These are phyloP conservation scores for Hippotragus niger DNA, from an alignment of 2,113 vertebrate species.

Conservation along the genomic window DNA sequence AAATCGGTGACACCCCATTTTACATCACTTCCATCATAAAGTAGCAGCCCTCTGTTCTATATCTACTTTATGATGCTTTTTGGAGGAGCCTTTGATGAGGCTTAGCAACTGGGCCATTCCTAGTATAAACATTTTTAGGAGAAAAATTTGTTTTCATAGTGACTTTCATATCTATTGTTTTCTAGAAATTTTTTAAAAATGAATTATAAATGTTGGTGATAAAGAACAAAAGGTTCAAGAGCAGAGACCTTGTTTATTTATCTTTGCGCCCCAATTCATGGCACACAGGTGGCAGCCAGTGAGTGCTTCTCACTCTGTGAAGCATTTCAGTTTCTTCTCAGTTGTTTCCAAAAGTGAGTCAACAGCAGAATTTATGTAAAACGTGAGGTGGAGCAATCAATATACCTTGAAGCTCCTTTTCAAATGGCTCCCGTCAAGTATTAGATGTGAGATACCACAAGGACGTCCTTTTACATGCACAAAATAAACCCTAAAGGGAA, in stretches of 20 bases:
- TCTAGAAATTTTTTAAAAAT: neutral
- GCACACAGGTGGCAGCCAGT: neutral
- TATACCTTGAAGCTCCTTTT: neutral
- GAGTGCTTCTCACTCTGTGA: neutral
- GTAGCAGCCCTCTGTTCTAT: neutral
- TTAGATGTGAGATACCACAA: neutral
- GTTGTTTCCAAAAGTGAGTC: neutral
- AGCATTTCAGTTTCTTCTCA: neutral
- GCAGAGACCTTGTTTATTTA: neutral
- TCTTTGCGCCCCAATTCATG: neutral
- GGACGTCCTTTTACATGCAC: neutral
- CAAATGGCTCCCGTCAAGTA: neutral
- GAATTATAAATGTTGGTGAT: neutral
- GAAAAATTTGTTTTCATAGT: neutral
- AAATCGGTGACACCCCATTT: neutral
- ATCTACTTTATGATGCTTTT: neutral
- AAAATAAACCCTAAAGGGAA: neutral
- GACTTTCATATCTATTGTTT: conserved; percentile 22
- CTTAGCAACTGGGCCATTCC: neutral
- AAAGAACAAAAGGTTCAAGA: neutral
- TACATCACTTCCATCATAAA: neutral
- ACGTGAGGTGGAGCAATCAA: neutral
- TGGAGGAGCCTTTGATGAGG: neutral
- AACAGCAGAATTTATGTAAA: neutral
- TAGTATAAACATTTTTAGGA: neutral